phyloP scores from a whole-genome alignment of 2,797 vertebrate genomes.

The Aphelocoma californica region DNA sequence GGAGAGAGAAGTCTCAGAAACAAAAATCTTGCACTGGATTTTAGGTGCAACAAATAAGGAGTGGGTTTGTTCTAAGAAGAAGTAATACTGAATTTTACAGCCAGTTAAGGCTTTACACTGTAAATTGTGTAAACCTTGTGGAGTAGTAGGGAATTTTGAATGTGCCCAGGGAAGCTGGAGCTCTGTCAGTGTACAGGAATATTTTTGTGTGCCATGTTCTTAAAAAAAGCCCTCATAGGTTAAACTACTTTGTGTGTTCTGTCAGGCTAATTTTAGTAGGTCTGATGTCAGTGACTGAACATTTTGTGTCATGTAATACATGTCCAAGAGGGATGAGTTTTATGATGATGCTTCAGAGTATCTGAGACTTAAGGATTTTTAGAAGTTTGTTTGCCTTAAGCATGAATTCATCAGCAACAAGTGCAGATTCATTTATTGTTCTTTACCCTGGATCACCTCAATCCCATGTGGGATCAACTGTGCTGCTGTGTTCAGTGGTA shows the following conservation, averaged over 20 bases:
- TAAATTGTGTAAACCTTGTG: neutral
- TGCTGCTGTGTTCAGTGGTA: neutral
- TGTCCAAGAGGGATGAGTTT: neutral
- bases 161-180: neutral
- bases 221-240: neutral
- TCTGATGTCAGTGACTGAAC: neutral
- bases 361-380: neutral
- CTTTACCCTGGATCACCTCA: neutral
- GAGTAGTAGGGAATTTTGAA: neutral
- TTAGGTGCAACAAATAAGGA: neutral
- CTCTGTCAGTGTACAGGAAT: neutral
- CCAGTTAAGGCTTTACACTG: neutral
- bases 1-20: neutral
- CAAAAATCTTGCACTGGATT: neutral
- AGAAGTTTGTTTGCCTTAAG: neutral
- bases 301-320: neutral
- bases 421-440: neutral
- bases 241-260: neutral
- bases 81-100: neutral
- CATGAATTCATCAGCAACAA: neutral
- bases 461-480: neutral
- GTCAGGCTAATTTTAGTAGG: neutral
- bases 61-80: neutral
- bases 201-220: neutral
- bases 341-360: neutral